phyloP scores from a whole-genome alignment of 2,113 vertebrate genomes.

The Heteronetta atricapilla region DNA sequence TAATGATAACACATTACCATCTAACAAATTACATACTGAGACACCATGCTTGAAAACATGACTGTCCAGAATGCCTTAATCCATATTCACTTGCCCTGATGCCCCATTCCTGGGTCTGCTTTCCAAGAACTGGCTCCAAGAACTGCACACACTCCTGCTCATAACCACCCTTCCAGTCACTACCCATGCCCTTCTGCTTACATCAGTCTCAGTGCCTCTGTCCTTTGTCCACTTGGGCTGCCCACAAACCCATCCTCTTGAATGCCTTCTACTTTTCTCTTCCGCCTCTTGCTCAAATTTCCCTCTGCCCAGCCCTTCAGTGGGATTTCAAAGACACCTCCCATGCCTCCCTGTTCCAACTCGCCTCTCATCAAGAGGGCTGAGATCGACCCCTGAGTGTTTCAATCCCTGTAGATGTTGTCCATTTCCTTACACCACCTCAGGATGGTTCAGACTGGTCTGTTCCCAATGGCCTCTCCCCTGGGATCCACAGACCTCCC shows the following conservation, averaged over 20 bases:
- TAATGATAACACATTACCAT: neutral
- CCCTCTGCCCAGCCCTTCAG: neutral
- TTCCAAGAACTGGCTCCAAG: neutral
- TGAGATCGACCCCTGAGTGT: neutral
- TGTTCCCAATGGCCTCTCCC: neutral
- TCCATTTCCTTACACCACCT: neutral
- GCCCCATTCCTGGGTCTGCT: neutral
- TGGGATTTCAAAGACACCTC: neutral
- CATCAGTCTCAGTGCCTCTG: fast-evolving
- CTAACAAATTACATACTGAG: neutral
- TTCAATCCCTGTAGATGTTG: neutral
- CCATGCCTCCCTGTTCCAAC: neutral
- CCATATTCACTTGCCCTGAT: neutral
- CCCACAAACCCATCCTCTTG: neutral
- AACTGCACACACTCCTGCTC: neutral
- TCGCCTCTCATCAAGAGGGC: neutral
- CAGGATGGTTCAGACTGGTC: no score
- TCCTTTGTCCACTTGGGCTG: neutral
- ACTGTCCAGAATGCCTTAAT: neutral
- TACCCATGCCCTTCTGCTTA: fast-evolving
- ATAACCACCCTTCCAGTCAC: neutral
- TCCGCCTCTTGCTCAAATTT: neutral
- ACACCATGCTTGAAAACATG: neutral
- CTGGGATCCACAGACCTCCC: neutral
- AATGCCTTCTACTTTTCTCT: neutral